Base-by-base conservation (phyloP, 2,888 invertebrate genomes). In the Bombyx huttoni region DNA sequence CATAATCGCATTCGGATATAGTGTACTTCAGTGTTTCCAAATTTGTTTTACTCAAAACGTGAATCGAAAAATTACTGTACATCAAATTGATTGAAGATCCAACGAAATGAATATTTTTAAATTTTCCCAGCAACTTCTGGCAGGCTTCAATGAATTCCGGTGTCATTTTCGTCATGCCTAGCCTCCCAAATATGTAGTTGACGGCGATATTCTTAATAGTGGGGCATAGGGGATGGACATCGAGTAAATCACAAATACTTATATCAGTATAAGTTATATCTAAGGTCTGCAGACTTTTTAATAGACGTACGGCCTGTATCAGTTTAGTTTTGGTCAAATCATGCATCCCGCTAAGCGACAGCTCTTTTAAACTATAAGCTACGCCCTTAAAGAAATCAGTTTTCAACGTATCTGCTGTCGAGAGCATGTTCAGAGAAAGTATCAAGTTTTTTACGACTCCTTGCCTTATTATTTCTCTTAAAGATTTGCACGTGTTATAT, bases 231-330 rank as follows among this genome's bases (percentile, higher is more conserved):
- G 66, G 58, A 57, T 73, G 63, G 24, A 84, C 65, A 40, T 75
- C 71, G 50, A 73, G 40, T 49, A 84, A 71, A 67, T 86, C 81
- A 46, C 61, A 34, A 13, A 85, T 60, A 52, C 56, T 68, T 34
- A 85, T 69, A 51, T 70, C 69, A 47, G 86, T 86, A 50, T 73
- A 83, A 2, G 82, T 71, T 24, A 86, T 64, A 69, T 86, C 74
- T 49, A 86, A 60, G 34, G 66, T 64, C 58, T 65, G 68, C 51
- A 86, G 61, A 47, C 54, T 59, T 56, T 78, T 78, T 51, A 83
- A 54, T 52, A 61, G 73, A 51, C 64, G 75, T 45, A 79, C 54
- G 12, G 68, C 73, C 47, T 68, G 63, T 49, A 79, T 24, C 12
- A 84, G 56, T 33, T 60, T 49, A 35, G 70, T 63, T 60, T 75